Evolutionary conservation across 2,797 vertebrate species (phyloP).

Genomic region (Manis pentadactyla): DNA sequence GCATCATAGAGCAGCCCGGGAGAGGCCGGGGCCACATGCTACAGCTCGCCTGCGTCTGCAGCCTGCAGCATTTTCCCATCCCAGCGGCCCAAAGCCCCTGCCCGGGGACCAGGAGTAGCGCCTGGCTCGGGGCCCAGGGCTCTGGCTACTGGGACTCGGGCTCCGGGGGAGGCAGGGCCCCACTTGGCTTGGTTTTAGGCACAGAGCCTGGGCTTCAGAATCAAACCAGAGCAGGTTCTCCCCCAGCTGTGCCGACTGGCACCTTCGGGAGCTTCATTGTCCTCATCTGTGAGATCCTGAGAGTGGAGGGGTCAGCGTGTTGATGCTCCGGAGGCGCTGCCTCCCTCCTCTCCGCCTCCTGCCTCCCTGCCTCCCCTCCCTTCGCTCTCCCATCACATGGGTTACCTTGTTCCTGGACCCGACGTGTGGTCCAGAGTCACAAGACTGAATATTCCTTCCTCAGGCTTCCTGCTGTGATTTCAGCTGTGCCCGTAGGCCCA

Average conservation of each 20-base stretch:
- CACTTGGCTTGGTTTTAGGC: neutral
- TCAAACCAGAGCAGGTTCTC: neutral
- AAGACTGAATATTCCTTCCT: neutral
- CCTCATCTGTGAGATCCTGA: neutral
- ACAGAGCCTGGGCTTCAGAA: neutral
- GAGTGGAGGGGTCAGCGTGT: too few relatives aligned
- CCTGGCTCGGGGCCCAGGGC: neutral
- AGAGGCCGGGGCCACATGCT: neutral
- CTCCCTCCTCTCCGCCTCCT: too few relatives aligned
- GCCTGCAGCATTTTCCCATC: neutral
- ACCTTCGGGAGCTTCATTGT: neutral
- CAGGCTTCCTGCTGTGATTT: neutral
- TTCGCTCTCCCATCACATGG: too few relatives aligned
- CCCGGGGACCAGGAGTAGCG: neutral
- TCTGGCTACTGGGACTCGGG: neutral
- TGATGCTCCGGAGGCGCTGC: too few relatives aligned
- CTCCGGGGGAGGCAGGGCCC: neutral
- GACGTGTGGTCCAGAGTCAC: neutral
- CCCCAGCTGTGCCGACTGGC: neutral
- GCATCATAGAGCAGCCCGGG: neutral
- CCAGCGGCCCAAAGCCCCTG: neutral
- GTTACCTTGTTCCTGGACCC: neutral
- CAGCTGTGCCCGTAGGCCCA: fast-evolving
- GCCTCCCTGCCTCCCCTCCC: neutral
- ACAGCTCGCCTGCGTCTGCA: fast-evolving